Base-by-base conservation (phyloP, 2,113 vertebrate species). In the Aldabrachelys gigantea region DNA sequence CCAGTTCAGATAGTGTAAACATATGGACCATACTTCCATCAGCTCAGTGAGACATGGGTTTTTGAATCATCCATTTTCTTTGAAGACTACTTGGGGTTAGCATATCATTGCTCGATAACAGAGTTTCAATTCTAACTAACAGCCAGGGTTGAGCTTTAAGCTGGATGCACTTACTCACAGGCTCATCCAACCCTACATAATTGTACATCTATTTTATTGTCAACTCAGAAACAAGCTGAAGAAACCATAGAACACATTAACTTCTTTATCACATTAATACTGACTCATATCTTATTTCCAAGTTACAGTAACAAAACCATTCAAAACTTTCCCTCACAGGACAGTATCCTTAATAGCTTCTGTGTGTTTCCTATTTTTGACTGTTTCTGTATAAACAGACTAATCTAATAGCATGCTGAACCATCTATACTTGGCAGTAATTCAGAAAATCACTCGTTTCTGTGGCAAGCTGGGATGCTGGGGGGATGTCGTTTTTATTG, bases 321-420 rank as follows among this genome's bases (percentile, higher is more conserved):
- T 98, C 97, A 98, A 95, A 97, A 97, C 97, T 98, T 97, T 97
- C 97, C 96, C 98, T 98, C 95, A 75, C 96, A 98, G 98, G 98
- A 98, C 98, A 98, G 98, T 98, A 98, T 98, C 97, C 98, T 97
- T 98, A 98, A 98, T 98, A 98, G 98, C 97, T 98, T 98, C 95
- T 98, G 96, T 97, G 97, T 97, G 97, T 98, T 98, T 98, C 98
- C 98, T 98, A 98, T 98, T 98, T 98, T 98, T 96, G 98, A 97
- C 98, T 98, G 98, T 98, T 98, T 98, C 98, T 98, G 95, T 98
- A 98, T 98, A 98, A 98, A 99, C 98, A 98, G 97, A 98, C 98
- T 98, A 98, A 98, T 98, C 97, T 98, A 98, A 98, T 98, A 98
- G 98, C 97, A 94, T 96, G 95, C 98, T 98, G 97, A 98, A 98